Evolutionary conservation across 2,113 vertebrate genomes (phyloP).

Genomic region (Alectura lathami): DNA sequence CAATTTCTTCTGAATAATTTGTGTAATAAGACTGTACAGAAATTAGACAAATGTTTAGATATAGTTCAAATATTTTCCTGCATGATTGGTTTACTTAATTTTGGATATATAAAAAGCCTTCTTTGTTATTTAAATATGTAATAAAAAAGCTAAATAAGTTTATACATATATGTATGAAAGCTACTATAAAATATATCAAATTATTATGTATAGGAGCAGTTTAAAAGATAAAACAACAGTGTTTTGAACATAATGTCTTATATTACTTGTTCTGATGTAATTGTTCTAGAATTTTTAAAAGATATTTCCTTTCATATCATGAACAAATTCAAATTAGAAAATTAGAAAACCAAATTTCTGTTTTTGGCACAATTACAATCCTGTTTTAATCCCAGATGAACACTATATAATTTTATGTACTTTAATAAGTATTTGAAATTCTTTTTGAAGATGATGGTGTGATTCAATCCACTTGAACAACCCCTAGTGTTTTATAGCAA

Average conservation of each 20-base stretch:
- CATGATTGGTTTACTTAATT: not conserved
- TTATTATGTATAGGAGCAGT: not conserved
- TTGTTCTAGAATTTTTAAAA: not conserved
- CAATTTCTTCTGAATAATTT: not conserved
- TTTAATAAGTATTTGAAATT: not conserved
- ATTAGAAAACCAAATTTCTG: not conserved
- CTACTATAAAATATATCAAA: not conserved
- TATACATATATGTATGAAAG: not conserved
- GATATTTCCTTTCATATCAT: not conserved
- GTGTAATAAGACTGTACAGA: not conserved
- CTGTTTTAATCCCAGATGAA: not conserved
- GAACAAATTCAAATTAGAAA: not conserved
- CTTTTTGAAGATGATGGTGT: not conserved
- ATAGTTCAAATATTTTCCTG: not conserved
- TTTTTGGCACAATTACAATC: not conserved
- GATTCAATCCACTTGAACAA: not conserved
- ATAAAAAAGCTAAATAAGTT: not conserved
- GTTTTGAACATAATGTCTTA: not conserved
- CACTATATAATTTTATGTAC: not conserved
- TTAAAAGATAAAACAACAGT: not conserved
- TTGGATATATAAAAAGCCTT: not conserved
- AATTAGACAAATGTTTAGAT: not conserved
- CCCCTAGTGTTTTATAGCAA: not conserved
- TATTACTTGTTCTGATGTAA: not conserved
- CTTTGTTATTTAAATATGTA: not conserved